Base-by-base conservation (phyloP, 2,113 vertebrate species). In the Callionymus lyra region DNA sequence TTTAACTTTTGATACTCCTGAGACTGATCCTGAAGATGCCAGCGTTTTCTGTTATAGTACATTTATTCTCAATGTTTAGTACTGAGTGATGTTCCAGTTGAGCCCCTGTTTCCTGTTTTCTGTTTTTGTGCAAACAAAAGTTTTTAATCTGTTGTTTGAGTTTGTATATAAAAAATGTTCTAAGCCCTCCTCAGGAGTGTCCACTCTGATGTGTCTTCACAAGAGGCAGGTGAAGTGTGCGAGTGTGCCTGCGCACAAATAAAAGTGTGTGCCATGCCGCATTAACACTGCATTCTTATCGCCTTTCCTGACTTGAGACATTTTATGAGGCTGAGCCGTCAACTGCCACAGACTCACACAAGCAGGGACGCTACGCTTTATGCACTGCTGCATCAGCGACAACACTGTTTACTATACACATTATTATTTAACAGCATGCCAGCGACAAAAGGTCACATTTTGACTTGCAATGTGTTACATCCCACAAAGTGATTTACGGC, bases 271-370 rank as follows among this genome's bases (percentile, higher is more conserved):
- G 72, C 65, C 76, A 70, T 70, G 63, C 59, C 16, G 41, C 60
- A 76, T 78, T 76, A 78, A 79, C 45, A 39, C 65, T 57, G 59
- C 67, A 72, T 72, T 50, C 64, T 82, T 72, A 73, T 78, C 59
- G 38, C 47, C 56, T 44, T 57, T 64, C 59, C 14, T 65, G 60
- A 75, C 59, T 77, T 64, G 58, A 72, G 54, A 79, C 71, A 70
- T 76, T 83, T 78, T 62, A 77, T 72, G 72, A 74, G 61, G 38
- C 10, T 41, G 59, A 60, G 60, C 44, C 47, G 52, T 69, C 63
- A 59, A 35, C 53, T 17, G 41, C 43, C 51, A 56, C 52, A 52
- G 40, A 44, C 52, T 43, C 55, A 48, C 43, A 44, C 65, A 69
- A 59, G 50, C 63, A 59, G 43, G 41, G 44, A 47, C 38, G 57